Conservation (phyloP, 2,797 vertebrate genomes). For the Bucorvus abyssinicus region DNA sequence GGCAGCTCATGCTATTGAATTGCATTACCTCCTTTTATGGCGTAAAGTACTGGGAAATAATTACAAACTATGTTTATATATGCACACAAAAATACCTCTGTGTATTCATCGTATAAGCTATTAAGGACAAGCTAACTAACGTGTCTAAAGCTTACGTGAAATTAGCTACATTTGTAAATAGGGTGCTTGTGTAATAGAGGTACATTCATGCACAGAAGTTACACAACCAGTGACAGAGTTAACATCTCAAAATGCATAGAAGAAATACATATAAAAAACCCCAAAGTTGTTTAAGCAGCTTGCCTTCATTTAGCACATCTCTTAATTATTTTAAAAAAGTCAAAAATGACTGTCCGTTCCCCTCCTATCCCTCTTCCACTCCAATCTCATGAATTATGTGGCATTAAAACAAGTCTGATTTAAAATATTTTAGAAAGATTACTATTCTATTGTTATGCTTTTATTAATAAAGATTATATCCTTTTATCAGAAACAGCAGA, state of each 20-base stretch:
- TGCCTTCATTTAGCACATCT: neutral
- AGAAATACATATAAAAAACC: neutral
- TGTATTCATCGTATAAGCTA: neutral
- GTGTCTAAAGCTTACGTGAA: neutral
- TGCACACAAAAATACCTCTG: neutral
- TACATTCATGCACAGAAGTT: neutral
- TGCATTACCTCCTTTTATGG: constrained; percentile 34
- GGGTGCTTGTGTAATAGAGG: neutral
- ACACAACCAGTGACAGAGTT: neutral
- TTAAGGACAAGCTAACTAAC: neutral
- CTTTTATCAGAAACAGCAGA: neutral
- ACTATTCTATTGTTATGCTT: neutral
- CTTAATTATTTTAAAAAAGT: neutral
- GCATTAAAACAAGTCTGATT: neutral
- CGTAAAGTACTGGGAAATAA: neutral
- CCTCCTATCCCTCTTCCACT: neutral
- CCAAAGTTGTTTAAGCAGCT: neutral
- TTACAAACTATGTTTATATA: constrained; percentile 11
- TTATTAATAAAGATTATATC: neutral
- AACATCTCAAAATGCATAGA: neutral
- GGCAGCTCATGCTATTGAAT: constrained; percentile 18
- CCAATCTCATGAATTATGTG: neutral
- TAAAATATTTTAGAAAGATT: neutral
- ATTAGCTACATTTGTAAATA: neutral
- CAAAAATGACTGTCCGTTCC: neutral